Conservation (phyloP, 2,888 invertebrate species). For the Elmis aenea region DNA sequence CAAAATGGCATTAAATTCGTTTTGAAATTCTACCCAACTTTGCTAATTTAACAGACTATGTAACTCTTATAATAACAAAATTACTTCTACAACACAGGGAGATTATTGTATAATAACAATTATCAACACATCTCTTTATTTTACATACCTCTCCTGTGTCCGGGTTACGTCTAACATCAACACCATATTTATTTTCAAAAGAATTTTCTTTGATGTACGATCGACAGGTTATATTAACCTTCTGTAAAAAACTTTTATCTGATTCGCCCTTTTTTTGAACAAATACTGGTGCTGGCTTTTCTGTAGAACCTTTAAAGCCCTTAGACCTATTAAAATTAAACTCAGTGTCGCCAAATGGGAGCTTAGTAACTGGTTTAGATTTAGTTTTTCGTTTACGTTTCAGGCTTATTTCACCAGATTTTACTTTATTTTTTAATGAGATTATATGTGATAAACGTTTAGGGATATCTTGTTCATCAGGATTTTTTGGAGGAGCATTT, state of each 20-base stretch:
- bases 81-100: no score
- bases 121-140: no score
- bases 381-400: slow-evolving; percentile 31
- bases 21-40: no score
- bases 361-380: no score
- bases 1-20: no score
- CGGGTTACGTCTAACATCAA: slow-evolving; percentile 52
- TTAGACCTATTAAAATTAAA: slow-evolving; percentile 5
- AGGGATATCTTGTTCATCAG: slow-evolving; percentile 69
- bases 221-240: slow-evolving; percentile 61
- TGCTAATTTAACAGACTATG: no score
- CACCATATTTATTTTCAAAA: slow-evolving; percentile 59
- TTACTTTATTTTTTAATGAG: slow-evolving; percentile 51
- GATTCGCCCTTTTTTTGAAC: slow-evolving; percentile 59
- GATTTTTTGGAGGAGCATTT: slow-evolving; percentile 67
- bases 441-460: slow-evolving; percentile 64
- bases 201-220: slow-evolving; percentile 57
- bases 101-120: no score
- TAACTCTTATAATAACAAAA: no score
- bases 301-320: slow-evolving; percentile 15
- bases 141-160: slow-evolving; percentile 47
- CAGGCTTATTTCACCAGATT: slow-evolving; percentile 42
- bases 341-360: neutral
- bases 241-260: slow-evolving; percentile 56
- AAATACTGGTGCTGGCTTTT: slow-evolving; percentile 53